Base-by-base conservation (phyloP, 2,797 vertebrate species). In the Kryptopterus vitreolus region DNA sequence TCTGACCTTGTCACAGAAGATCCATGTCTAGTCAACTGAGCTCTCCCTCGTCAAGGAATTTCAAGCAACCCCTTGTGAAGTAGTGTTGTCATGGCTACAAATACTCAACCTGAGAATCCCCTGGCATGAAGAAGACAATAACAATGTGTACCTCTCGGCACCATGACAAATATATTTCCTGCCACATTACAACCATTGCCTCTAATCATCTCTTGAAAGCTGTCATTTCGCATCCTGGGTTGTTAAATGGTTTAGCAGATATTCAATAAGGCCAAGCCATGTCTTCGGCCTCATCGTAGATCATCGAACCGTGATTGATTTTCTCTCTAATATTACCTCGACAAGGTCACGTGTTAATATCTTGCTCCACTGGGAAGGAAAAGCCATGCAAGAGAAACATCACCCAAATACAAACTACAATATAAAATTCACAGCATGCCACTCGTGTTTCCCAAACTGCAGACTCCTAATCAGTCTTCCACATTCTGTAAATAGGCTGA, bases 101-200 rank as follows among this genome's bases (percentile, higher is more conserved):
- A 13, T 10, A 72, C 18, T 52, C 69, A 72, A n/a, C 35, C 11
- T 11, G n/a, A 72, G 2, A 31, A 70, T 70, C 66, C 18, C 16
- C 46, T 29, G 66, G 15, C 13, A 71, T 69, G 24, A 69, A 69
- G 43, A 48, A 48, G 24, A 69, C n/a, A 69, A 69, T 29, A 26
- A 12, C 43, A 69, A 48, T 24, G n/a, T 48, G 15, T n/a, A 18
- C 66, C 43, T 69, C 43, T 48, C 3, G 16, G 13, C 48, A 15
- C 24, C 66, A 69, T 48, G 66, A 69, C 43, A 24, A 24, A 69
- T 69, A 13, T 69, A 69, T 69, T 69, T 69, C 43, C 24, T 50
- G 15, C 8, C n/a, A 69, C 8, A 24, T 68, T 35, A 4, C 35
- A 33, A 35, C 18, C 61, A 65, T 31, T 61, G 2, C 59, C 15